Conservation (phyloP, 2,113 vertebrate species). For the Bothrops jararaca region DNA sequence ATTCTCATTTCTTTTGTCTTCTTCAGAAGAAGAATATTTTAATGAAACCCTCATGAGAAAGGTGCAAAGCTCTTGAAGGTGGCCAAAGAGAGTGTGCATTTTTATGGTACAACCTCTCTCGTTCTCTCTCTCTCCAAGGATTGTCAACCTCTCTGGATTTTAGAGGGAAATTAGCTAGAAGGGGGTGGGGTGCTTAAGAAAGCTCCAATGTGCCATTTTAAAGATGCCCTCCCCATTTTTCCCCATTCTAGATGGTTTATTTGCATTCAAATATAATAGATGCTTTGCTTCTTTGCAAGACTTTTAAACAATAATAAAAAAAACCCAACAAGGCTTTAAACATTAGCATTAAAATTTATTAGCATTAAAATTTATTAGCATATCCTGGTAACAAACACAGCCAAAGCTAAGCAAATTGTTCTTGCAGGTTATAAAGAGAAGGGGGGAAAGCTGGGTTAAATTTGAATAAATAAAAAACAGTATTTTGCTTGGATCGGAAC, state of each 20-base stretch:
- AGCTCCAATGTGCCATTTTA: neutral
- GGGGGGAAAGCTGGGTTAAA: neutral
- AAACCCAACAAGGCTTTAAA: neutral
- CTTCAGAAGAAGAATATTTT: neutral
- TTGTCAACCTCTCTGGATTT: neutral
- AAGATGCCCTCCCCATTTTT: neutral
- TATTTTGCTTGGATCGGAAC: neutral
- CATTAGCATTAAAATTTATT: neutral
- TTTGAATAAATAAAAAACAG: constrained; percentile 8
- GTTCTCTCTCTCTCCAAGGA: neutral
- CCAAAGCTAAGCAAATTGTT: neutral
- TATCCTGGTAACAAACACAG: neutral
- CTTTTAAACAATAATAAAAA: neutral
- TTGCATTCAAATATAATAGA: too few species aligned
- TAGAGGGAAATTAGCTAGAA: neutral
- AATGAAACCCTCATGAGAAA: neutral
- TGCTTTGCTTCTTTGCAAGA: neutral
- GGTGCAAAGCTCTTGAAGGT: neutral
- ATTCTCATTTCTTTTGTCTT: neutral
- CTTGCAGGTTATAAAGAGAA: neutral
- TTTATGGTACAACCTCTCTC: neutral
- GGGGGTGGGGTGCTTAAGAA: neutral
- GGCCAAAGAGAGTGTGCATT: neutral
- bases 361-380: neutral
- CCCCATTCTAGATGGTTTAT: neutral